Evolutionary conservation across 2,113 vertebrate species (phyloP).

Genomic region (Gulo gulo): DNA sequence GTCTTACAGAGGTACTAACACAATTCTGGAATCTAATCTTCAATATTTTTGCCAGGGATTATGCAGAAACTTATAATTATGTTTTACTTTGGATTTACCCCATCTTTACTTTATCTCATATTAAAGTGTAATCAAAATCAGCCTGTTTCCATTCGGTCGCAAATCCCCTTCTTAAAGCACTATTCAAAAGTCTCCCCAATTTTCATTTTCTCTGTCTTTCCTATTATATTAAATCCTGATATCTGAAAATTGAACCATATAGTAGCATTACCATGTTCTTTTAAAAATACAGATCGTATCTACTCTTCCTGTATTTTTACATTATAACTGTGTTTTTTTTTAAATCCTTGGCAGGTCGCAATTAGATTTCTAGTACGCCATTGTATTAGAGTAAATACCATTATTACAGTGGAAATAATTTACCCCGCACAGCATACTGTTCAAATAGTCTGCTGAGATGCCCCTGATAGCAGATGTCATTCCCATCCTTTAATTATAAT

Average conservation of each 20-base stretch:
- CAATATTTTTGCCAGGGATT: constrained; percentile 77
- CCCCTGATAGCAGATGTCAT: constrained; percentile 69
- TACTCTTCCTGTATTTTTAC: constrained; percentile 74
- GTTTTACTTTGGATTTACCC: constrained; percentile 70
- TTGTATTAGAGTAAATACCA: constrained; percentile 80
- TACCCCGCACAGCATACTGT: constrained; percentile 67
- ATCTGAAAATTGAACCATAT: constrained; percentile 73
- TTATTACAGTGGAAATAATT: constrained; percentile 79
- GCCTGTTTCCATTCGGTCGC: constrained; percentile 66
- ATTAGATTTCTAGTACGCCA: constrained; percentile 75
- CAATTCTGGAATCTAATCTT: constrained; percentile 79
- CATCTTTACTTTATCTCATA: constrained; percentile 78
- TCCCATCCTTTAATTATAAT: constrained; percentile 80
- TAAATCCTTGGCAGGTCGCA: constrained; percentile 72
- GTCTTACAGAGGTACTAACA: constrained; percentile 67
- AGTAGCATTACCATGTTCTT: constrained; percentile 64
- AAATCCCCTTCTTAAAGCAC: constrained; percentile 80
- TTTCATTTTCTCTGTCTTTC: constrained; percentile 82
- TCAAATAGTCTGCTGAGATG: constrained; percentile 76
- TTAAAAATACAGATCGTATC: constrained; percentile 72
- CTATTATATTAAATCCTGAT: constrained; percentile 77
- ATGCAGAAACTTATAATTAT: constrained; percentile 77
- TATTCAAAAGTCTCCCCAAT: constrained; percentile 75
- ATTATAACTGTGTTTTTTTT: constrained; percentile 60
- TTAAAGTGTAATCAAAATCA: constrained; percentile 80